Evolutionary conservation across 2,888 invertebrate species (phyloP).

Genomic region (Eilema sororculum): DNA sequence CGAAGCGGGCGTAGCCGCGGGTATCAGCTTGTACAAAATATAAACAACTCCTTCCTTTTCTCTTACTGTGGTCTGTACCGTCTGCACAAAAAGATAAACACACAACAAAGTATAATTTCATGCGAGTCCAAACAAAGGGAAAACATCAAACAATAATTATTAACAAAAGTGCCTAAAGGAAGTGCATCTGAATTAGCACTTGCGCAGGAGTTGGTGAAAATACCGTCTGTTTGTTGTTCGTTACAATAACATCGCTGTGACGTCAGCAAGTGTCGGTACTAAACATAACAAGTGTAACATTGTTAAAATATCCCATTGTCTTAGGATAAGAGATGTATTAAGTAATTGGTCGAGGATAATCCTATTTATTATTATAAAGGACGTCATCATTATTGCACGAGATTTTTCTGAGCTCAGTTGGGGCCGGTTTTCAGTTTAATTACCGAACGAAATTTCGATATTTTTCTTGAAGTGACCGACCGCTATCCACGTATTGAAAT

Average conservation of each 20-base stretch:
- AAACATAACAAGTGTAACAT: conserved; percentile 15
- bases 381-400: too few species aligned
- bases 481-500: too few species aligned
- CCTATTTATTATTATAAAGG: neutral
- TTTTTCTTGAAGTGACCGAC: too few species aligned
- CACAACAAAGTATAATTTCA: conserved; percentile 11
- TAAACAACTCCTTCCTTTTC: too few species aligned
- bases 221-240: conserved; percentile 15
- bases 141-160: conserved; percentile 47
- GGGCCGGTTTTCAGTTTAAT: too few species aligned
- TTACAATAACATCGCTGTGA: conserved; percentile 20
- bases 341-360: neutral
- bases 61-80: too few species aligned
- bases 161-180: conserved; percentile 41
- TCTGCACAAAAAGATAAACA: conserved; percentile 6
- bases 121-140: conserved; percentile 33
- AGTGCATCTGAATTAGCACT: conserved; percentile 42
- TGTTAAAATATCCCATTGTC: conserved; percentile 13
- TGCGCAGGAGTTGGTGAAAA: conserved; percentile 22
- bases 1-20: too few species aligned
- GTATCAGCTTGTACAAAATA: too few species aligned
- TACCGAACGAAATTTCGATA: too few species aligned
- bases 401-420: too few species aligned
- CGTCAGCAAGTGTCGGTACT: conserved; percentile 13
- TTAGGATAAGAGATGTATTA: neutral